Evolutionary conservation across 2,113 vertebrate genomes (phyloP).

Genomic region (Larimichthys crocea): DNA sequence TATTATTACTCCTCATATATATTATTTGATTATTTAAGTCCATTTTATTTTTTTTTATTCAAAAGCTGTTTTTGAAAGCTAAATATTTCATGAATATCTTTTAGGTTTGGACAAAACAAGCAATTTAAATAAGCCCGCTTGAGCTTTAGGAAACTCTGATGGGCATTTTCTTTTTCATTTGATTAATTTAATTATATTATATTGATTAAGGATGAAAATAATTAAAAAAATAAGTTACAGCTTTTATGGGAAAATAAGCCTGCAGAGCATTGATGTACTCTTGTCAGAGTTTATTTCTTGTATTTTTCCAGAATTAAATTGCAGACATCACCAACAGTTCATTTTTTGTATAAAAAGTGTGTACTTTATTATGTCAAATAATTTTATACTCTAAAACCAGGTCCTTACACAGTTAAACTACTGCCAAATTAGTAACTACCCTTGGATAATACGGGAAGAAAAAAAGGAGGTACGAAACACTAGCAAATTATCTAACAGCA

Average conservation of each 20-base stretch:
- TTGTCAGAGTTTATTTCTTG: not conserved
- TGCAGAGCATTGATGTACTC: not conserved
- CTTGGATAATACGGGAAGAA: not conserved
- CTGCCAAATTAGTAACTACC: conserved; percentile 8
- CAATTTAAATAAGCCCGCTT: not conserved
- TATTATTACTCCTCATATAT: too few relatives aligned
- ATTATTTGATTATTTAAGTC: not conserved
- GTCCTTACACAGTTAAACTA: not conserved
- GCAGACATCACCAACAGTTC: not conserved
- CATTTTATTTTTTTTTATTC: not conserved
- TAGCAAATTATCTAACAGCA: not conserved
- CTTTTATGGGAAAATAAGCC: not conserved
- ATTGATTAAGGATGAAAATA: not conserved
- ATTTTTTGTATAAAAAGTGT: not conserved
- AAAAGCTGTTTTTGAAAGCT: too few relatives aligned
- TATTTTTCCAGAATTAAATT: not conserved
- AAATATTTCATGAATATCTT: not conserved
- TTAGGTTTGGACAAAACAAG: not conserved
- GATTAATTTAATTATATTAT: not conserved
- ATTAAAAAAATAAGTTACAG: not conserved
- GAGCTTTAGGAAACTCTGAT: not conserved
- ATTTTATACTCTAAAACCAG: not conserved
- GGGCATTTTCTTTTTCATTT: not conserved
- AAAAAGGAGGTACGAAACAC: not conserved
- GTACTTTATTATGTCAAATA: not conserved